Conservation (phyloP, 2,888 invertebrate species). For the Lapara coniferarum region DNA sequence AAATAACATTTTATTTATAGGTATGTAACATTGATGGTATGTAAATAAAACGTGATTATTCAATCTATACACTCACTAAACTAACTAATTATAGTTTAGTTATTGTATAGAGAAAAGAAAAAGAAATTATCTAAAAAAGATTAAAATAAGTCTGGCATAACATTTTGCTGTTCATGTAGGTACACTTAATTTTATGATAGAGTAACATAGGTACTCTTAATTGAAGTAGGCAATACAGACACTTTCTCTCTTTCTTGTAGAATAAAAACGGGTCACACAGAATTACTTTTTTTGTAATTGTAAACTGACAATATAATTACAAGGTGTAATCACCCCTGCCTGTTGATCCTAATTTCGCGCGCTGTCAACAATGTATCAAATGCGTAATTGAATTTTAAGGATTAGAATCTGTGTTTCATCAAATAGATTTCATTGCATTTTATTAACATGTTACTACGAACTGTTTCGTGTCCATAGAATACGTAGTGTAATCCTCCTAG, state of each 20-base stretch:
- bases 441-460: constrained; percentile 6
- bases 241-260: constrained; percentile 9
- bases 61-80: too few relatives aligned
- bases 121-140: too few relatives aligned
- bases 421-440: constrained; percentile 35
- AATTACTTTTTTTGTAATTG: neutral
- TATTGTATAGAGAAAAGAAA: neutral
- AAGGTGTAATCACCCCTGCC: neutral
- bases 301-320: neutral
- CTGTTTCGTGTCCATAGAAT: neutral
- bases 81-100: too few relatives aligned
- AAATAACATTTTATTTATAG: neutral
- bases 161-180: too few relatives aligned
- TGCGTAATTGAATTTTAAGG: constrained; percentile 37
- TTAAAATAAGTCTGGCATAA: too few relatives aligned
- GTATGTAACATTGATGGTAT: too few relatives aligned
- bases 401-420: constrained; percentile 36
- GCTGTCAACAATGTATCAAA: constrained; percentile 35
- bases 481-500: too few relatives aligned
- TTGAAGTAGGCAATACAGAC: neutral
- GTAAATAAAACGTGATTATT: too few relatives aligned
- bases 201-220: constrained; percentile 12
- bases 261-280: neutral
- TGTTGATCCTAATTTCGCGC: constrained; percentile 40
- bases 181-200: neutral